Percentiles rank a stretch among this genome's conserved stretches.
Conservation (phyloP, 2,113 vertebrate species). For the Pangasianodon hypophthalmus region DNA sequence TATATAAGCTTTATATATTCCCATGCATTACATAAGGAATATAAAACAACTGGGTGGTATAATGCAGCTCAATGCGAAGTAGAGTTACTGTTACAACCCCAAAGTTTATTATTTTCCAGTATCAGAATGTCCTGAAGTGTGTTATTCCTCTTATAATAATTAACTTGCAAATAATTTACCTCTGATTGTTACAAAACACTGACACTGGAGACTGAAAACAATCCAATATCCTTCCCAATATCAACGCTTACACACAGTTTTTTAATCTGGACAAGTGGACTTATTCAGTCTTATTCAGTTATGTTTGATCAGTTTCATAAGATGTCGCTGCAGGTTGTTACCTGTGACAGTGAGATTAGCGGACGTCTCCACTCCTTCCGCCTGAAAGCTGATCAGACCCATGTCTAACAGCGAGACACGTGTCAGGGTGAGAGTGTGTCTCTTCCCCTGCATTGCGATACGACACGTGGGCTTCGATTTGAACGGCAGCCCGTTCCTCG, state of each 20-base stretch:
- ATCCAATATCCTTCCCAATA: not conserved
- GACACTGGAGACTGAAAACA: not conserved
- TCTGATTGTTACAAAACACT: not conserved
- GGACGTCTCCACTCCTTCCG: conserved; percentile 79
- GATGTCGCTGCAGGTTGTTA: conserved; percentile 56
- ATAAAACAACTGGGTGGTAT: not conserved
- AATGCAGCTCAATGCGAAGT: not conserved
- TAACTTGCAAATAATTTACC: not conserved
- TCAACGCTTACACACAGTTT: not conserved
- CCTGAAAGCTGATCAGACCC: conserved; percentile 82
- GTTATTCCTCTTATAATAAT: not conserved
- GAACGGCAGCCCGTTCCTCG: conserved; percentile 77
- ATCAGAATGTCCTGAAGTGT: not conserved
- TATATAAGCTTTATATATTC: no score
- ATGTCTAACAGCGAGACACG: conserved; percentile 77
- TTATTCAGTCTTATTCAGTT: not conserved
- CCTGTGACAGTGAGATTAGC: conserved; percentile 83
- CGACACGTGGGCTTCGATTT: conserved; percentile 78
- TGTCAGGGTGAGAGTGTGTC: conserved; percentile 79
- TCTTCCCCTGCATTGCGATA: conserved; percentile 76
- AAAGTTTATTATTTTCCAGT: not conserved
- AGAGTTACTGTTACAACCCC: not conserved
- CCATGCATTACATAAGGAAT: no score
- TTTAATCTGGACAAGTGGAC: not conserved
- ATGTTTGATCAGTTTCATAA: not conserved